Base-by-base conservation (phyloP, 2,888 invertebrate species). In the Nysson spinosus region DNA sequence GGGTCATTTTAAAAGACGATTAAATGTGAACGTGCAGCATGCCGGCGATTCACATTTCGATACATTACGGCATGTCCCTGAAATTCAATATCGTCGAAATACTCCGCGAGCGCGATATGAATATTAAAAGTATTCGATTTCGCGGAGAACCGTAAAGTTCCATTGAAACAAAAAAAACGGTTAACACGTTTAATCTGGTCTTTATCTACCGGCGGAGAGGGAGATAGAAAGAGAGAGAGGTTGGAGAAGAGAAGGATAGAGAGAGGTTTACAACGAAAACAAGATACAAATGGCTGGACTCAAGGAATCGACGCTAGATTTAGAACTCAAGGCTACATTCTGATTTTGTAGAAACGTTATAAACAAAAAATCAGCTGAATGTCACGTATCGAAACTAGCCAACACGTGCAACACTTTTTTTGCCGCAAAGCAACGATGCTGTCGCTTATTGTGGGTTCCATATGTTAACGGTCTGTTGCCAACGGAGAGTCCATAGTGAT, bases 231-330 rank as follows among this genome's bases (percentile, higher is more conserved):
- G 14, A 4, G 9, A 3, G 6, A n/a, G 14, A 2, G 9, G 14
- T 20, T 42, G n/a, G n/a, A n/a, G n/a, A n/a, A 7, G n/a, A 17
- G 22, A 9, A 12, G 34, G 24, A 42, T 20, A 4, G 9, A 3
- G 6, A n/a, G 14, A 2, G 9, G 14, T 20, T 42, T 37, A 49
- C 42, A 39, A 55, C 34, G 40, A 57, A 54, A 63, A 71, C 57
- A 66, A 72, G 65, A 75, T 67, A 62, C 43, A 35, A 32, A 17
- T 32, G 40, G 42, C 12, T 20, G 32, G 39, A 28, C 17, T 61
- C 24, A 42, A 51, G 51, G 44, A 58, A 52, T 64, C 57, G 30
- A 14, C 55, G 39, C 52, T 46, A 57, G 63, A 62, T 60, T 71
- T 68, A 62, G 60, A 70, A 40, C 26, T 44, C 54, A 62, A 72